Evolutionary conservation across 2,113 vertebrate genomes (phyloP), one percentile per base, ranked within the genome.

Genomic region (Ictalurus punctatus): DNA sequence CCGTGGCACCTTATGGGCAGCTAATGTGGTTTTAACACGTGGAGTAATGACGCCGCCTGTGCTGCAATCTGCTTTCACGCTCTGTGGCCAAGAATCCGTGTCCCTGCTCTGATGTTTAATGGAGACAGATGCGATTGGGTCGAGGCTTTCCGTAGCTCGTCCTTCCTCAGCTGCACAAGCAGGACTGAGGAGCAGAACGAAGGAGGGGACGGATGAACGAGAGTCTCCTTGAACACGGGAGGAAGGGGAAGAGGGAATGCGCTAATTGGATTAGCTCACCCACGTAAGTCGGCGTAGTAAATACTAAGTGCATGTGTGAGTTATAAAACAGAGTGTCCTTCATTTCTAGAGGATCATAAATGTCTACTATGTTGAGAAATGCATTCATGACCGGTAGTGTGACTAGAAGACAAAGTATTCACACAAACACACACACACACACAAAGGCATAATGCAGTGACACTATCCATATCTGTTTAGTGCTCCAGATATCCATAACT

Each of bases 1-100:
- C 54, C 23, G 73, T 89, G 61, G 82, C 63, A 92, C 88, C 89
- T 89, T 90, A 89, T 85, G 65, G 85, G 87, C 91, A 91, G 86
- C 84, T 90, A 92, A 94, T 94, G 89, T 67, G 89, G 88, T 94
- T 93, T 90, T 89, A 93, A 87, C 87, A 93, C 59, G 88, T 54
- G 92, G 92, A 95, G 81, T 95, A 94, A 93, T 91, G 84, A 91
- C 90, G 84, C 91, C 85, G 88, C 87, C 84, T 92, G 90, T 88
- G 84, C 92, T 91, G 83, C 61, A 93, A 92, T 94, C 91, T 94
- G 81, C 52, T 92, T 88, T 61, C 87, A 92, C 40, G 90, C 80
- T 88, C 87, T 79, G 81, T 86, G 67, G 79, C 86, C 89, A 85
- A 58, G 54, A 85, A 82, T 80, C 74, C 59, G 30, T 82, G 65